phyloP scores from a whole-genome alignment of 2,113 vertebrate genomes.

The Trogon melanurus region DNA sequence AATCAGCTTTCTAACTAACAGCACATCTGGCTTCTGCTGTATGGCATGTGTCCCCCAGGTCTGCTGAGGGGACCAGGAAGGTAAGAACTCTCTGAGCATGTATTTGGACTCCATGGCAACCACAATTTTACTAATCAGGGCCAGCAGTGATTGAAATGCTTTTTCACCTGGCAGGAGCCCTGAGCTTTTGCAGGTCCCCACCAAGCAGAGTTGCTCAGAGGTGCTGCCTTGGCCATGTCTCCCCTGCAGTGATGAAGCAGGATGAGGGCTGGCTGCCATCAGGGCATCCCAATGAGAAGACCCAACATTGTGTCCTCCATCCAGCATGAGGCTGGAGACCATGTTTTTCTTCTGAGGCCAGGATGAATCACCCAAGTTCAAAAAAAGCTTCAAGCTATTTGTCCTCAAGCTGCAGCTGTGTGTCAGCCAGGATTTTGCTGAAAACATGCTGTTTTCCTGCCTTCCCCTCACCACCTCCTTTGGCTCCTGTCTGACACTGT shows the following conservation, averaged over 20 bases:
- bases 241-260: background rate
- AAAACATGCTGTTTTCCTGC: background rate
- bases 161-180: background rate
- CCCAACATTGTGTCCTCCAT: accelerated
- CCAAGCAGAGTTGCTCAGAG: background rate
- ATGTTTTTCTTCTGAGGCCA: background rate
- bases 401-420: background rate
- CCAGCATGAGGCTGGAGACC: background rate
- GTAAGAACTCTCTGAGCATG: background rate
- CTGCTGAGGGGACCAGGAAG: background rate
- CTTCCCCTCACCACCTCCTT: background rate
- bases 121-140: conserved; percentile 34
- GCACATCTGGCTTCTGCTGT: background rate
- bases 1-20: background rate
- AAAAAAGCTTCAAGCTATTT: background rate
- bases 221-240: background rate
- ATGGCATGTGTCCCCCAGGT: background rate
- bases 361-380: background rate
- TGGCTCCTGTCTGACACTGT: background rate
- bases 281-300: background rate
- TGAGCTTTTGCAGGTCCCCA: background rate
- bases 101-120: conserved; percentile 38
- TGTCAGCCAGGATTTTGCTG: background rate
- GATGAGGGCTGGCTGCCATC: background rate
- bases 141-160: background rate